Conservation (phyloP, 2,888 invertebrate species). For the Amphipoea lucens region DNA sequence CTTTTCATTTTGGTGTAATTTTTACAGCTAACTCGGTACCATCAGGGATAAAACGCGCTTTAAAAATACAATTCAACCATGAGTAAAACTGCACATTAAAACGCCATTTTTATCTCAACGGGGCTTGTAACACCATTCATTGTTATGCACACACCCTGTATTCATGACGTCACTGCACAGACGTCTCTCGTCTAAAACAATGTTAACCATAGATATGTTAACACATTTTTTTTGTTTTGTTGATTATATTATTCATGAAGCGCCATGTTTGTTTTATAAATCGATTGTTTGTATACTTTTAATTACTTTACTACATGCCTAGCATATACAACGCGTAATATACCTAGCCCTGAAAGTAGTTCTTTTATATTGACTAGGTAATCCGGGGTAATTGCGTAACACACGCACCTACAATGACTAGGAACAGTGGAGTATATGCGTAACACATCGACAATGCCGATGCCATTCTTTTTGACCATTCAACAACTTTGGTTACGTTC, state of each 20-base stretch:
- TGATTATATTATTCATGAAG: constrained; percentile 63
- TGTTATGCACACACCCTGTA: constrained; percentile 63
- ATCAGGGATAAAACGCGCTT: constrained; percentile 10
- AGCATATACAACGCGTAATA: background rate
- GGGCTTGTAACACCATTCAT: constrained; percentile 53
- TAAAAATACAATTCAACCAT: constrained; percentile 26
- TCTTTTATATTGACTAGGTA: background rate
- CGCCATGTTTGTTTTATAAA: constrained; percentile 49
- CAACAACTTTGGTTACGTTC: background rate
- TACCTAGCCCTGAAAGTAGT: background rate
- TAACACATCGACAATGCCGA: background rate
- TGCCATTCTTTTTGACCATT: background rate
- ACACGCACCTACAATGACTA: background rate
- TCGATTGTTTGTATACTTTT: constrained; percentile 46
- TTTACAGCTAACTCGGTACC: background rate
- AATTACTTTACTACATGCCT: constrained; percentile 13
- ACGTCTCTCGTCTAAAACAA: constrained; percentile 64
- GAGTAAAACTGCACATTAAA: constrained; percentile 43
- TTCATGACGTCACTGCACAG: constrained; percentile 51
- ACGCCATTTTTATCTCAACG: constrained; percentile 55
- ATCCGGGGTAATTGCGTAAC: background rate
- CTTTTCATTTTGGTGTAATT: constrained; percentile 9
- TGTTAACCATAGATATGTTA: constrained; percentile 62
- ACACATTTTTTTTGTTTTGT: constrained; percentile 57
- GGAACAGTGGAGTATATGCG: background rate